phyloP scores from a whole-genome alignment of 2,113 vertebrate species.

The Vulpes vulpes region DNA sequence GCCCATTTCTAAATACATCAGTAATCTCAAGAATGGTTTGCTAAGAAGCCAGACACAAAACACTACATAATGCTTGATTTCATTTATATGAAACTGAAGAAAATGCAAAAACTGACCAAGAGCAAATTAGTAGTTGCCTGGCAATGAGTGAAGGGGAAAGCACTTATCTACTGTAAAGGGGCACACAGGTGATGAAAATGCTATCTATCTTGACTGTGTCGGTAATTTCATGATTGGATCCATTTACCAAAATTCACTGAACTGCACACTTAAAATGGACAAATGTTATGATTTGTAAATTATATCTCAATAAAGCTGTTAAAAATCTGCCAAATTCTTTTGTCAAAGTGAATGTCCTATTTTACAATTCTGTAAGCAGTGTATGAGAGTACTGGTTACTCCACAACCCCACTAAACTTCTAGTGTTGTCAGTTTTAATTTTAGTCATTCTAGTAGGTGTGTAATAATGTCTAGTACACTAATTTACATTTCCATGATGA shows the following conservation, averaged over 20 bases:
- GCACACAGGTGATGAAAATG: not conserved
- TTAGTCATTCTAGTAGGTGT: not conserved
- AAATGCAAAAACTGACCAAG: not conserved
- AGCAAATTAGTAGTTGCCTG: not conserved
- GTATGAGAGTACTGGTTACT: not conserved
- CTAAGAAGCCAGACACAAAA: constrained; percentile 23
- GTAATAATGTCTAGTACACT: not conserved
- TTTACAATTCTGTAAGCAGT: not conserved
- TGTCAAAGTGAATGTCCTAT: not conserved
- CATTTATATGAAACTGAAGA: not conserved
- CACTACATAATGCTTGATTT: not conserved
- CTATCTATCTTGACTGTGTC: not conserved
- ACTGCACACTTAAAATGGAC: not conserved
- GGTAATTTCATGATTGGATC: not conserved
- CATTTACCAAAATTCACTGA: constrained; percentile 28
- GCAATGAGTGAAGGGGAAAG: not conserved
- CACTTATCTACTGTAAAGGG: not conserved
- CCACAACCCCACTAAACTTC: not conserved
- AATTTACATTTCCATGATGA: constrained; percentile 21
- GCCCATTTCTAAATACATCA: not conserved
- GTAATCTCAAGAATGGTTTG: constrained; percentile 26
- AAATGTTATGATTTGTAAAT: constrained; percentile 9
- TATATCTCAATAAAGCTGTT: not conserved
- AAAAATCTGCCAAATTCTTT: not conserved
- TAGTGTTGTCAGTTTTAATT: not conserved